These are phyloP conservation scores for Pocillopora grandis DNA, from an alignment of 92 coral and sea anemone genomes.

Conservation along the genomic window DNA sequence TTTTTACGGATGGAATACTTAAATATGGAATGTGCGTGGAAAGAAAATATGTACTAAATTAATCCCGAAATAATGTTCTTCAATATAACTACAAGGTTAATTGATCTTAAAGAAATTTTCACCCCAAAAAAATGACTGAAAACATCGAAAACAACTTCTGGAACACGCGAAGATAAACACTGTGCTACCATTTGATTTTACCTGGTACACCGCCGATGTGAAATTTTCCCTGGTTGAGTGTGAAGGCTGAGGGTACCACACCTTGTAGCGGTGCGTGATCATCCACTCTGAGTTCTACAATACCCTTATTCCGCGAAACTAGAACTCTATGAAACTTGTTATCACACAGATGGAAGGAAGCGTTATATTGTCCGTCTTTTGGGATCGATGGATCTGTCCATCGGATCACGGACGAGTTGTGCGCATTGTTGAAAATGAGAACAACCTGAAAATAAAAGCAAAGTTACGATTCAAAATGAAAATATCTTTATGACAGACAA, in stretches of 20 bases:
- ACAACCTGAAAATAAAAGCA: constrained; percentile 58
- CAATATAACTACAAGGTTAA: too few relatives aligned
- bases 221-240: constrained; percentile 62
- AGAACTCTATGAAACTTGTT: constrained; percentile 78
- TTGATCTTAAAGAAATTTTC: too few relatives aligned
- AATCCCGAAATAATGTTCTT: too few relatives aligned
- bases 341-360: constrained; percentile 89
- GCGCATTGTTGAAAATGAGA: constrained; percentile 59
- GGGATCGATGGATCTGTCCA: constrained; percentile 89
- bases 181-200: constrained; percentile 10
- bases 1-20: too few relatives aligned
- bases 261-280: constrained; percentile 35
- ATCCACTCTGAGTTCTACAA: constrained; percentile 68
- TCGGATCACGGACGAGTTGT: constrained; percentile 50
- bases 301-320: constrained; percentile 41
- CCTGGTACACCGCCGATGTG: constrained; percentile 97
- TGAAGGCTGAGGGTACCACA: constrained; percentile 44
- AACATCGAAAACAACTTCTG: too few relatives aligned
- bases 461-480: not conserved
- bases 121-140: too few relatives aligned
- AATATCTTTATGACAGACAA: too few relatives aligned
- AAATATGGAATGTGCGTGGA: too few relatives aligned
- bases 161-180: too few relatives aligned
- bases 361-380: constrained; percentile 62
- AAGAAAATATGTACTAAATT: too few relatives aligned